Conservation (phyloP, 2,113 vertebrate species). For the Vanacampus margaritifer region DNA sequence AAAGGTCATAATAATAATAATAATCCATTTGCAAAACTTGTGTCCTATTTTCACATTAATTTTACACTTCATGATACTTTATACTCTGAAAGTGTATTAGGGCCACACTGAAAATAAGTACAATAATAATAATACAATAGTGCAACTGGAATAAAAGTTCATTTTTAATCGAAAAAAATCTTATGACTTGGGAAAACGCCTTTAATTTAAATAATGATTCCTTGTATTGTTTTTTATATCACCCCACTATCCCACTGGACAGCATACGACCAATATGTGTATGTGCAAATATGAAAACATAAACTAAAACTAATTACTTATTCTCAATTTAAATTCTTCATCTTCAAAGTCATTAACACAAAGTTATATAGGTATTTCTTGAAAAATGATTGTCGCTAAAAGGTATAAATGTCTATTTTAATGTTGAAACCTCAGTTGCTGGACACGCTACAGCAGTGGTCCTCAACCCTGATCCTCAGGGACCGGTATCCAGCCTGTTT, state of each 20-base stretch:
- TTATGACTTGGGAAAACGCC: not conserved
- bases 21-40: not conserved
- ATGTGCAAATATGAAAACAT: no score
- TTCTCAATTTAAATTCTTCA: no score
- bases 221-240: no score
- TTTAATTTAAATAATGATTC: no score
- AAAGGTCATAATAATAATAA: not conserved
- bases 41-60: not conserved
- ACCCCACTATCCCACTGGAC: no score
- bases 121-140: not conserved
- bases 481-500: no score
- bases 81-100: not conserved
- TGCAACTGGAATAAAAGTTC: not conserved
- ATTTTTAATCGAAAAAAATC: not conserved
- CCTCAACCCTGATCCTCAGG: no score
- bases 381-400: not conserved
- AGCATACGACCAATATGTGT: no score
- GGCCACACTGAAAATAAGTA: not conserved
- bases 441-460: not conserved
- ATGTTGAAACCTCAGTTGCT: not conserved
- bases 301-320: no score
- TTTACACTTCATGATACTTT: not conserved
- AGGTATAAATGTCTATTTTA: not conserved
- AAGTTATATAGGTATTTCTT: no score
- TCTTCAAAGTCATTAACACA: no score